Evolutionary conservation across 2,888 invertebrate species (phyloP).

Genomic region (Plagodis dolabraria): DNA sequence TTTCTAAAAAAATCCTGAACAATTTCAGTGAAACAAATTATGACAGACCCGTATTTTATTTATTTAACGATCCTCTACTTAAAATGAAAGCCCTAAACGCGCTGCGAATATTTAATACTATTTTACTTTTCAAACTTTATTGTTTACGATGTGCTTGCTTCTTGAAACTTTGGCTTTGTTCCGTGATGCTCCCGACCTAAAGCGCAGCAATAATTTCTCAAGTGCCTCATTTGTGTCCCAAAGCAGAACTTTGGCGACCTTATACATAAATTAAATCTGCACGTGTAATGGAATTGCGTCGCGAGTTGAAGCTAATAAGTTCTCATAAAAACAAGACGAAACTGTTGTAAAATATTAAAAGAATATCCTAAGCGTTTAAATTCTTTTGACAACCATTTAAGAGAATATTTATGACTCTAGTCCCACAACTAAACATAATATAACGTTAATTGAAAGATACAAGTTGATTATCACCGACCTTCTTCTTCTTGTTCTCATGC

Average conservation of each 20-base stretch:
- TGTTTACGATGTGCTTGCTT: slow-evolving; percentile 59
- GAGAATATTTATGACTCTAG: too few relatives aligned
- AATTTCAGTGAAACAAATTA: slow-evolving; percentile 49
- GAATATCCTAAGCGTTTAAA: too few relatives aligned
- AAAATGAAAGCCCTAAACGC: slow-evolving; percentile 53
- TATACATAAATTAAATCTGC: slow-evolving; percentile 59
- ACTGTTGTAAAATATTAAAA: too few relatives aligned
- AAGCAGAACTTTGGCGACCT: slow-evolving; percentile 46
- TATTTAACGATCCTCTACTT: slow-evolving; percentile 62
- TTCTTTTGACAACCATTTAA: too few relatives aligned
- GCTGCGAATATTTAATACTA: slow-evolving; percentile 59
- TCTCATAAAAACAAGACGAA: slow-evolving; percentile 30
- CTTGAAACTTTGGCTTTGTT: slow-evolving; percentile 36
- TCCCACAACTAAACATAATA: too few relatives aligned
- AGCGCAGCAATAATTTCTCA: slow-evolving; percentile 53
- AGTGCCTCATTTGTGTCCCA: slow-evolving; percentile 50
- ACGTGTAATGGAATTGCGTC: slow-evolving; percentile 44
- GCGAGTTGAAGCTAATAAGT: slow-evolving; percentile 41
- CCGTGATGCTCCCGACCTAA: slow-evolving; percentile 30
- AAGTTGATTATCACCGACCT: too few relatives aligned
- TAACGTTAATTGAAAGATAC: too few relatives aligned
- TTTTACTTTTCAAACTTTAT: slow-evolving; percentile 51
- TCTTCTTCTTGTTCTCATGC: too few relatives aligned
- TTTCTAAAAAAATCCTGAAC: slow-evolving; percentile 44
- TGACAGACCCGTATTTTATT: slow-evolving; percentile 67